A percentile compares a stretch with the other conserved stretches of the same genome.
phyloP scores from a whole-genome alignment of 2,113 vertebrate genomes.

The Catharus bicknelli region DNA sequence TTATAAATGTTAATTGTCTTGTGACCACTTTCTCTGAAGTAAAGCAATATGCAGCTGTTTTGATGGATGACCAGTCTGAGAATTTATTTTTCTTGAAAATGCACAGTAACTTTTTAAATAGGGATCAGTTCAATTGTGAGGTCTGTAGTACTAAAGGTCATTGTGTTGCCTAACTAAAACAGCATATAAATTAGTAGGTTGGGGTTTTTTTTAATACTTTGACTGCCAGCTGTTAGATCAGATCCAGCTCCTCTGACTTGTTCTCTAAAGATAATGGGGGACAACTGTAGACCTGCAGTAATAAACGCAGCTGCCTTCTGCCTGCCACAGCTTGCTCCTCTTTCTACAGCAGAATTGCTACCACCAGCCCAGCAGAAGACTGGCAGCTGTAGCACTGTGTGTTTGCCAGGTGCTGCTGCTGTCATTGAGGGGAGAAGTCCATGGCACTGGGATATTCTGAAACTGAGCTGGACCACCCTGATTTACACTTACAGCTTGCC shows the following conservation, averaged over 20 bases:
- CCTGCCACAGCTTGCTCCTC: neutral
- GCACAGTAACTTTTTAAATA: neutral
- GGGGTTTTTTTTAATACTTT: neutral
- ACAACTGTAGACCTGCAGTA: neutral
- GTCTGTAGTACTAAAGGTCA: neutral
- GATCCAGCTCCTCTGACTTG: neutral
- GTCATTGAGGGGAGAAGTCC: neutral
- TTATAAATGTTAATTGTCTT: neutral
- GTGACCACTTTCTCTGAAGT: slow-evolving; percentile 15
- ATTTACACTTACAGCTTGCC: neutral
- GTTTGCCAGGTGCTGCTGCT: neutral
- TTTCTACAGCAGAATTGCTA: neutral
- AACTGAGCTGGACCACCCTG: neutral
- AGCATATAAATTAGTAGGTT: neutral
- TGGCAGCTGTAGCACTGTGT: neutral
- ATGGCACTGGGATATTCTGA: neutral
- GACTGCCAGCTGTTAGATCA: neutral
- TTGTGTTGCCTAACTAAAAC: neutral
- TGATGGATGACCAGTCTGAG: slow-evolving; percentile 33
- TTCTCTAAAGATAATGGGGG: neutral
- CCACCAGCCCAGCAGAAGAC: neutral
- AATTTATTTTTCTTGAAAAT: slow-evolving; percentile 1
- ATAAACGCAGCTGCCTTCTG: neutral
- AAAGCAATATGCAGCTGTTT: neutral
- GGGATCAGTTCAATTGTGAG: neutral